These are phyloP conservation scores for Helicoverpa zea DNA, from an alignment of 1,140 invertebrate species.

Conservation along the genomic window DNA sequence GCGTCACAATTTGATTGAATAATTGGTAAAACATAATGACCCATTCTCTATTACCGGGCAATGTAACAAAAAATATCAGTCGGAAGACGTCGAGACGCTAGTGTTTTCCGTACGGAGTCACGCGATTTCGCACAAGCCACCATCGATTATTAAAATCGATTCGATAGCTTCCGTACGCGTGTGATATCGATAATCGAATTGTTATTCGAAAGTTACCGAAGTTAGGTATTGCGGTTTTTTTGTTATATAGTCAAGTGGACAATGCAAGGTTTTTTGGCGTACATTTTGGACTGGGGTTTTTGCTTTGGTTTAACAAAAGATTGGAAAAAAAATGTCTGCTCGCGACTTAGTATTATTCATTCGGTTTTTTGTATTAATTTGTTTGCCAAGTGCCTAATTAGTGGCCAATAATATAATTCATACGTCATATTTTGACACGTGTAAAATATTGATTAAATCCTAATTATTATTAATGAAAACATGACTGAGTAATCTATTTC, in stretches of 20 bases:
- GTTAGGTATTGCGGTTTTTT: slow-evolving; percentile 49
- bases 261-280: slow-evolving; percentile 2
- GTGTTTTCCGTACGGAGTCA: slow-evolving; percentile 29
- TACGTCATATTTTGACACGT: not conserved
- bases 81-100: slow-evolving; percentile 34
- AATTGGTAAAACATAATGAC: slow-evolving; percentile 34
- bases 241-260: slow-evolving; percentile 17
- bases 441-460: not conserved
- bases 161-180: slow-evolving; percentile 65
- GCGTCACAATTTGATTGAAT: slow-evolving; percentile 21
- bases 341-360: not conserved
- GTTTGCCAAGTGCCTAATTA: not conserved
- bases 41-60: slow-evolving; percentile 31
- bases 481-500: not conserved
- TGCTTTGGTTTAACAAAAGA: not conserved
- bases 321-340: not conserved
- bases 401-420: not conserved
- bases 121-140: slow-evolving; percentile 37
- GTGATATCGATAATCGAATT: slow-evolving; percentile 58
- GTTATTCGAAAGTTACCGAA: slow-evolving; percentile 67
- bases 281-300: not conserved
- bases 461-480: not conserved
- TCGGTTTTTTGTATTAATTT: not conserved
- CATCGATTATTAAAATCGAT: slow-evolving; percentile 35
- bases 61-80: slow-evolving; percentile 31